phyloP scores from a whole-genome alignment of 2,113 vertebrate genomes.

The Mormyrus lacerda region DNA sequence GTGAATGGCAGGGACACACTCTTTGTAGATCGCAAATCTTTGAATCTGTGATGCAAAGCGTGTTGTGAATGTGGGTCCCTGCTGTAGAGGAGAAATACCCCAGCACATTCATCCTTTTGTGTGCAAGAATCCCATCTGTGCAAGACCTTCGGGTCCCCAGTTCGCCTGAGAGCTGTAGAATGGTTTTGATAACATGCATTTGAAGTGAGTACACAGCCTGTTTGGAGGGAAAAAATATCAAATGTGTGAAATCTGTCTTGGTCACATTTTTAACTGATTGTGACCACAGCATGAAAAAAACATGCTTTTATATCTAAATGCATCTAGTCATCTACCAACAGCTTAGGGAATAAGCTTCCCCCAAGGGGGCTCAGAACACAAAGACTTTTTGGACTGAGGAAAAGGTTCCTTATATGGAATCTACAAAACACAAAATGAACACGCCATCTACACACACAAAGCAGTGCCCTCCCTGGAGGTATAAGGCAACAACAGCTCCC shows the following conservation, averaged over 20 bases:
- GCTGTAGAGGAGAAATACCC: not conserved
- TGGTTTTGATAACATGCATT: not conserved
- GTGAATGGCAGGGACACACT: not conserved
- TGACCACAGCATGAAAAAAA: not conserved
- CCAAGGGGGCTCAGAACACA: not conserved
- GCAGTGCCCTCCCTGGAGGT: not conserved
- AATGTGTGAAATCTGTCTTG: not conserved
- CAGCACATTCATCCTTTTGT: not conserved
- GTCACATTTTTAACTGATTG: not conserved
- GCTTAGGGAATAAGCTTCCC: not conserved
- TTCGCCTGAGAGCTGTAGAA: not conserved
- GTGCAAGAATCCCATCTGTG: slow-evolving; percentile 1
- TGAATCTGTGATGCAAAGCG: not conserved
- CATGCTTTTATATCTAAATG: not conserved
- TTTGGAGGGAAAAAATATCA: not conserved
- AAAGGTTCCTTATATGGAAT: not conserved
- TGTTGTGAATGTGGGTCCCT: not conserved
- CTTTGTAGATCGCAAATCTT: not conserved
- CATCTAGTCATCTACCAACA: not conserved
- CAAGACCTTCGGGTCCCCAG: not conserved
- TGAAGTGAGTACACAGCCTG: not conserved
- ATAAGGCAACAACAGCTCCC: not conserved
- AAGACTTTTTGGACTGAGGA: not conserved
- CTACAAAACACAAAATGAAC: not conserved
- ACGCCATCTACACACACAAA: not conserved